Conservation (phyloP, 2,888 invertebrate species). For the Lypha dubia region DNA sequence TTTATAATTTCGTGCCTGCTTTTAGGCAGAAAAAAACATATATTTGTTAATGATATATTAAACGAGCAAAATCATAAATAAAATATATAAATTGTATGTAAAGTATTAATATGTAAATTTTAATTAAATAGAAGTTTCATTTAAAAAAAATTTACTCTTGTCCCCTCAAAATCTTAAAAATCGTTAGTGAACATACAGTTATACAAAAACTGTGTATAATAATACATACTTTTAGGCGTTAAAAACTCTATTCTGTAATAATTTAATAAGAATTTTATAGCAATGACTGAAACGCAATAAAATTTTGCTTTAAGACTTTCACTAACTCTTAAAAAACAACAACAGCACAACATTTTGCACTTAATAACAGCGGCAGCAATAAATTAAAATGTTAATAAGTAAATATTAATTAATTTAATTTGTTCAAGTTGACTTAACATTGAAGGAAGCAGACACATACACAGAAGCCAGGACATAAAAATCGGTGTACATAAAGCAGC, state of each 20-base stretch:
- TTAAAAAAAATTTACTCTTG: not conserved
- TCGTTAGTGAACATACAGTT: no score
- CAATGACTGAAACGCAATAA: no score
- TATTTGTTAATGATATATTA: conserved; percentile 41
- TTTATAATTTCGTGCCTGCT: conserved; percentile 45
- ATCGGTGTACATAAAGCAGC: not conserved
- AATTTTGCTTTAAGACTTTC: not conserved
- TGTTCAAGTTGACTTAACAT: conserved; percentile 64
- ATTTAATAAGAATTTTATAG: no score
- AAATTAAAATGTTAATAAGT: conserved; percentile 41
- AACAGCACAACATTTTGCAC: not conserved
- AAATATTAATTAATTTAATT: conserved; percentile 65
- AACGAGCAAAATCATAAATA: not conserved
- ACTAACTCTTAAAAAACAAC: not conserved
- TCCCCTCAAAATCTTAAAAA: no score
- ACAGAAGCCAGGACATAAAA: not conserved
- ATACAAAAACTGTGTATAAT: no score
- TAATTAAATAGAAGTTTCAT: not conserved
- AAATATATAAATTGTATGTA: not conserved
- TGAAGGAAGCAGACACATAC: conserved; percentile 2
- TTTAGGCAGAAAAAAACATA: conserved; percentile 24
- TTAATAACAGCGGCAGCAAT: not conserved
- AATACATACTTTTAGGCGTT: not conserved
- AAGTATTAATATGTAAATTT: not conserved
- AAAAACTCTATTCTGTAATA: not conserved